These are phyloP conservation scores for Colaptes auratus DNA, from an alignment of 2,113 vertebrate species.

Conservation along the genomic window DNA sequence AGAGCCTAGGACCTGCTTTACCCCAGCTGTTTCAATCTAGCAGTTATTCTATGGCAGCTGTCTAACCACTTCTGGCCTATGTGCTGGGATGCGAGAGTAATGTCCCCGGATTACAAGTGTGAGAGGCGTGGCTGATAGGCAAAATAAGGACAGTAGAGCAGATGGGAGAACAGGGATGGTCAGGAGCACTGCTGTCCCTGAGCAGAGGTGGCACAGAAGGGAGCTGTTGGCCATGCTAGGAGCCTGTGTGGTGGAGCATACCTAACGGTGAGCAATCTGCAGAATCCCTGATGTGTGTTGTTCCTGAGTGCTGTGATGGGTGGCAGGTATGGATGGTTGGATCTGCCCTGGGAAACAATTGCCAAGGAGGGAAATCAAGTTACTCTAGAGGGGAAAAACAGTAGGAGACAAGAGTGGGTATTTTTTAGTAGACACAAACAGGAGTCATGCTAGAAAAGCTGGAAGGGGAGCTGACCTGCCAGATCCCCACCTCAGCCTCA, in stretches of 20 bases:
- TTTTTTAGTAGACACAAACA: background rate
- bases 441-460: background rate
- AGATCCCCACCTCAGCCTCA: background rate
- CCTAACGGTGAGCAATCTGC: background rate
- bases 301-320: background rate
- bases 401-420: background rate
- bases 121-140: background rate
- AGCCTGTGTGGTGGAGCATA: background rate
- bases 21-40: background rate
- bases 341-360: background rate
- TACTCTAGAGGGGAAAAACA: background rate
- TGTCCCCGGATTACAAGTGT: background rate
- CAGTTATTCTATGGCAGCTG: background rate
- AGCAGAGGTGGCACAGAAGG: background rate
- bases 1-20: background rate
- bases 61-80: background rate
- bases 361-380: fast-evolving
- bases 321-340: background rate
- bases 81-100: background rate
- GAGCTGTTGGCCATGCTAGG: background rate
- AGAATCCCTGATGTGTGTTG: background rate
- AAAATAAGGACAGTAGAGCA: background rate
- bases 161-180: background rate
- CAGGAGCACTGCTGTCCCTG: fast-evolving
- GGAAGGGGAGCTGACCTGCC: background rate